Percentiles rank a stretch among this genome's conserved stretches.
These are phyloP conservation scores for Morone saxatilis DNA, from an alignment of 2,113 vertebrate species.

Conservation along the genomic window DNA sequence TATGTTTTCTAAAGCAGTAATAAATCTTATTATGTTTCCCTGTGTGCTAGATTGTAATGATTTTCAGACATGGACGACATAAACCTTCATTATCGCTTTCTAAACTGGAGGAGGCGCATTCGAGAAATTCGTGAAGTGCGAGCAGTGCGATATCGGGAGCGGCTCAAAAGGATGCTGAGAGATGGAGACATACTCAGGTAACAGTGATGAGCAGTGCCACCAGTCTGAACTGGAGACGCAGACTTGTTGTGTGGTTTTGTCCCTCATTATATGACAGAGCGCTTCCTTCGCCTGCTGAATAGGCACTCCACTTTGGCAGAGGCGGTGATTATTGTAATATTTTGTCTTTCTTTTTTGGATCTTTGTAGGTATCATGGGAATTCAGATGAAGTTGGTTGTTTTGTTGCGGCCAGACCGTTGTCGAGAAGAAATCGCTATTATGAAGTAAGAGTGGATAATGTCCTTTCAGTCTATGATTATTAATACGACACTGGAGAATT, in stretches of 20 bases:
- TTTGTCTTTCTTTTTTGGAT: not conserved
- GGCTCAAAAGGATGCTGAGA: constrained; percentile 91
- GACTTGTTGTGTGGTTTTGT: not conserved
- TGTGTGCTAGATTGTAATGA: constrained; percentile 72
- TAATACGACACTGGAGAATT: not conserved
- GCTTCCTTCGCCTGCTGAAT: not conserved
- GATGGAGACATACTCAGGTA: constrained; percentile 93
- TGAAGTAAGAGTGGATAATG: constrained; percentile 86
- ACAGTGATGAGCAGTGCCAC: not conserved
- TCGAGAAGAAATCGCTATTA: constrained; percentile 95
- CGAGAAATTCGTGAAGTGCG: constrained; percentile 93
- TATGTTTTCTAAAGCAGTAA: not conserved
- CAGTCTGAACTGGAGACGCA: not conserved
- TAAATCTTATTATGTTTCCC: not conserved
- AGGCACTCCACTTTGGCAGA: not conserved
- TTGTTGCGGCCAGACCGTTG: constrained; percentile 92
- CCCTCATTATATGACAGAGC: not conserved
- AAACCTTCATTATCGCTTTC: constrained; percentile 95
- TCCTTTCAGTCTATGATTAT: not conserved
- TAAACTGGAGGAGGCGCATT: constrained; percentile 93
- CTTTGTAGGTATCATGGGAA: constrained; percentile 92
- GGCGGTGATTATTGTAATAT: not conserved
- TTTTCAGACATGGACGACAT: constrained; percentile 91
- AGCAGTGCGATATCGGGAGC: constrained; percentile 90
- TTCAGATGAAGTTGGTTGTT: constrained; percentile 96